These are phyloP conservation scores for Lepidocyrtoides sp. DNA, from an alignment of 2,888 invertebrate species.

Conservation along the genomic window DNA sequence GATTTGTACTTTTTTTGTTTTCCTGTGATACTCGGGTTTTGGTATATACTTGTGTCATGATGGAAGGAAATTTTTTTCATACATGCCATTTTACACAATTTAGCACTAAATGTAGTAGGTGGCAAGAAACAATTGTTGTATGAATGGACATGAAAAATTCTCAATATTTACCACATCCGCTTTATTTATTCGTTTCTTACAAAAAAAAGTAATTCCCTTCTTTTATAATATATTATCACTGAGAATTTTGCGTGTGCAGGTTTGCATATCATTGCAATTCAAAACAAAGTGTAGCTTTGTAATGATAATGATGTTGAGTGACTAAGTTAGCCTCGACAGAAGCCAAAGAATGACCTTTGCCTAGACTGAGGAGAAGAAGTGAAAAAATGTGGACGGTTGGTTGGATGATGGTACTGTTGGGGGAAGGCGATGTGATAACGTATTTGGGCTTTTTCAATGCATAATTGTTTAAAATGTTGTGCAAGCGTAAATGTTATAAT, in stretches of 20 bases:
- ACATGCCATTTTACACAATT: background rate
- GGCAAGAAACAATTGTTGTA: no score
- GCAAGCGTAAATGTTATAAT: background rate
- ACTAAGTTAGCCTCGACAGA: conserved; percentile 67
- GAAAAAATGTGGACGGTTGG: background rate
- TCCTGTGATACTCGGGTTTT: background rate
- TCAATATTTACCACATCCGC: background rate
- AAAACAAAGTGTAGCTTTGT: conserved; percentile 18
- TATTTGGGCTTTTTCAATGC: background rate
- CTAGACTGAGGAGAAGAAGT: conserved; percentile 18
- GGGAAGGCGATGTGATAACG: background rate
- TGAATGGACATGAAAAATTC: background rate
- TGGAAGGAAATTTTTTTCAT: background rate
- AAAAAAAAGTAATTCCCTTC: conserved; percentile 38
- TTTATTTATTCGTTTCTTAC: background rate
- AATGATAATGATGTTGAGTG: conserved; percentile 9
- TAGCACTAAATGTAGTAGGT: background rate
- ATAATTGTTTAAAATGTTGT: conserved; percentile 8
- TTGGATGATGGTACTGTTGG: background rate
- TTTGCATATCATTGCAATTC: conserved; percentile 46
- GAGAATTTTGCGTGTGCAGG: background rate
- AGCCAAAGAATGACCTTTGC: conserved; percentile 70
- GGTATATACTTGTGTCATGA: background rate
- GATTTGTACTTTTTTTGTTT: no score
- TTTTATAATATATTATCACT: background rate